Evolutionary conservation across 2,888 invertebrate species (phyloP).

Genomic region (Alcis repandata): DNA sequence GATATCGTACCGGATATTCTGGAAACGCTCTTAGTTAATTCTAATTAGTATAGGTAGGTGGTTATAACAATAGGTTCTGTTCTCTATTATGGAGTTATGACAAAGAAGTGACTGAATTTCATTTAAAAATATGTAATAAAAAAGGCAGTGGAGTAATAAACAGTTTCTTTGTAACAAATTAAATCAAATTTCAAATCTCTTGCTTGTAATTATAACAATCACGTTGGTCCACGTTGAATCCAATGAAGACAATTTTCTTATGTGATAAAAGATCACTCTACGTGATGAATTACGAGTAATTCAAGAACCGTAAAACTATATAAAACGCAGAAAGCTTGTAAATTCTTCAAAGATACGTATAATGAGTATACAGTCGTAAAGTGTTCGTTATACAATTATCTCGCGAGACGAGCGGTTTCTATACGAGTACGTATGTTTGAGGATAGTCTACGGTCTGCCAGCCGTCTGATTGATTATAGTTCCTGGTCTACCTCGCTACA

Average conservation of each 20-base stretch:
- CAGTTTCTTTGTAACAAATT: background rate
- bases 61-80: background rate
- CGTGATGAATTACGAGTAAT: background rate
- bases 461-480: too few relatives aligned
- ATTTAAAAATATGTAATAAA: background rate
- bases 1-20: too few relatives aligned
- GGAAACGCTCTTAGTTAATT: too few relatives aligned
- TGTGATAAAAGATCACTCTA: background rate
- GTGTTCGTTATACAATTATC: too few relatives aligned
- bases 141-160: background rate
- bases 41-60: too few relatives aligned
- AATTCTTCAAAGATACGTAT: slow-evolving; percentile 14
- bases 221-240: background rate
- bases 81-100: background rate
- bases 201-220: background rate
- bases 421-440: too few relatives aligned
- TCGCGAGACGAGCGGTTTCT: too few relatives aligned
- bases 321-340: slow-evolving; percentile 22
- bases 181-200: background rate
- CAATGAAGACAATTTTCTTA: background rate
- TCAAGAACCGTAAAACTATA: slow-evolving; percentile 7
- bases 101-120: background rate
- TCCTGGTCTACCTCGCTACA: too few relatives aligned
- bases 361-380: slow-evolving; percentile 13
- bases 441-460: too few relatives aligned